Conservation (phyloP, 2,113 vertebrate species). For the Rhynchopsitta pachyrhyncha region DNA sequence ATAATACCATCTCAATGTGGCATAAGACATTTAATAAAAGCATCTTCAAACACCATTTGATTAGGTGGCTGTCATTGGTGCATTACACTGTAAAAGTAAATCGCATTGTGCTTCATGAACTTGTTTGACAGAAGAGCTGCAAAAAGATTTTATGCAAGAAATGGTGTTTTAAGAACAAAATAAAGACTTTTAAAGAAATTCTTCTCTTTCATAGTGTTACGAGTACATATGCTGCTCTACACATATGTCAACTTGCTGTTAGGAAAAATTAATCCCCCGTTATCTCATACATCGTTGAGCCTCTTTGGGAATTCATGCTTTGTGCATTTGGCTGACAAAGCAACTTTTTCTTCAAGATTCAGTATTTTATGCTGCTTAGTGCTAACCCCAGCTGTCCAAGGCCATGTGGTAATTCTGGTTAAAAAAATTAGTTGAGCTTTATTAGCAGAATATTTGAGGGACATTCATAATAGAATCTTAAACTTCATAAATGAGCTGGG, state of each 20-base stretch:
- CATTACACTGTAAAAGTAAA: conserved; percentile 3
- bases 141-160: background rate
- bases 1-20: conserved; percentile 25
- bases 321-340: conserved; percentile 39
- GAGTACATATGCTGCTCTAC: background rate
- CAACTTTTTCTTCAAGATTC: conserved; percentile 51
- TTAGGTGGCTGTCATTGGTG: background rate
- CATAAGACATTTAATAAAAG: background rate
- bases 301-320: conserved; percentile 39
- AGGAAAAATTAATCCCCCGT: conserved; percentile 62
- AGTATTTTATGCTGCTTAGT: conserved; percentile 28
- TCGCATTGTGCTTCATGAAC: background rate
- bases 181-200: background rate
- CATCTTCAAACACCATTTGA: background rate
- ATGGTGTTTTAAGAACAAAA: background rate
- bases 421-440: background rate
- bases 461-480: background rate
- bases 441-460: background rate
- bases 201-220: conserved; percentile 1
- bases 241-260: conserved; percentile 1
- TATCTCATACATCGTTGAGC: conserved; percentile 4
- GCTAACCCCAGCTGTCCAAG: conserved; percentile 3
- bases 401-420: background rate
- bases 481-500: background rate
- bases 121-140: background rate